Percentiles rank a stretch among this genome's conserved stretches.
Conservation (phyloP, 2,888 invertebrate species). For the Eurois occulta region DNA sequence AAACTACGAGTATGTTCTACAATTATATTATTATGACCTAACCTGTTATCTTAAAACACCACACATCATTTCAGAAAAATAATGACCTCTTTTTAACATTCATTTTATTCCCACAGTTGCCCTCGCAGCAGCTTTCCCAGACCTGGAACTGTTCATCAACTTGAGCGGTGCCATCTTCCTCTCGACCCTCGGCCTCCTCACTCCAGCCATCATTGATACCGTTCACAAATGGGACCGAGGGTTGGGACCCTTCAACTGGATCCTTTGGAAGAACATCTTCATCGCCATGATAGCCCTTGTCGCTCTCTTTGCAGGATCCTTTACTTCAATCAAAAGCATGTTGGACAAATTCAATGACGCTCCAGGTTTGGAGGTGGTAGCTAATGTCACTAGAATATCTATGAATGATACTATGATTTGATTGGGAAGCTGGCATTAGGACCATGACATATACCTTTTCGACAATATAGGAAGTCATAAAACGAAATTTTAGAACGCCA, state of each 20-base stretch:
- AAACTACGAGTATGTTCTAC: not conserved
- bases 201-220: conserved; percentile 94
- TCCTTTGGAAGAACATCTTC: conserved; percentile 92
- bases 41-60: not conserved
- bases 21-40: not conserved
- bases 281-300: conserved; percentile 81
- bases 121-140: conserved; percentile 94
- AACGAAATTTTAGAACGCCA: not conserved
- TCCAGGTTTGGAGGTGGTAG: conserved; percentile 48
- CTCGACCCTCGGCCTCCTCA: conserved; percentile 93
- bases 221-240: conserved; percentile 92
- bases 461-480: not conserved
- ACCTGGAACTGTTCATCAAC: conserved; percentile 96
- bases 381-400: conserved; percentile 57
- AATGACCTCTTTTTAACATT: not conserved
- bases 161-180: conserved; percentile 95
- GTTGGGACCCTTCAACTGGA: conserved; percentile 92
- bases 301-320: conserved; percentile 85
- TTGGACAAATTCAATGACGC: conserved; percentile 74
- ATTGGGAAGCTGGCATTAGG: not conserved
- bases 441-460: conserved; percentile 23
- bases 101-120: conserved; percentile 89
- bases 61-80: not conserved
- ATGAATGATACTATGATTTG: conserved; percentile 60
- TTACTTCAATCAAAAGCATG: conserved; percentile 82